Conservation (phyloP, 2,113 vertebrate species). For the Chaenogobius annularis region DNA sequence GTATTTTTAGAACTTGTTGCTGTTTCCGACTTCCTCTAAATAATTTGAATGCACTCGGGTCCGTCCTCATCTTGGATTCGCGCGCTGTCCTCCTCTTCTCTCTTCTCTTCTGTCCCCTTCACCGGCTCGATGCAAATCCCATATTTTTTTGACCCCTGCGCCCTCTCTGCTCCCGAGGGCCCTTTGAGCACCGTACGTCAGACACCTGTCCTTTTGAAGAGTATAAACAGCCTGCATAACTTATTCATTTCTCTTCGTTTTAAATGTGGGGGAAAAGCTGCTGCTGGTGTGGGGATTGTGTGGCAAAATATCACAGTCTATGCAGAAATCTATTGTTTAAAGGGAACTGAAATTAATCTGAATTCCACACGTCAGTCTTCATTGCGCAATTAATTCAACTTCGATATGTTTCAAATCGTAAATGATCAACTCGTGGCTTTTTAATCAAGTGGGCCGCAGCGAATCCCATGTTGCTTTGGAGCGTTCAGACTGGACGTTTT, state of each 20-base stretch:
- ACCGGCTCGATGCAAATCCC: conserved; percentile 50
- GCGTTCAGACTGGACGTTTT: too few species aligned
- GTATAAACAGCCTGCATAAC: conserved; percentile 17
- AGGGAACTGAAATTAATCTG: background rate
- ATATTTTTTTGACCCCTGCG: conserved; percentile 52
- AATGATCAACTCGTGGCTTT: too few species aligned
- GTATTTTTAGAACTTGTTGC: too few species aligned
- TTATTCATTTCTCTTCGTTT: conserved; percentile 15
- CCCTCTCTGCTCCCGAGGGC: conserved; percentile 27
- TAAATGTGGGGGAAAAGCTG: background rate
- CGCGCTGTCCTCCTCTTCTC: conserved; percentile 9
- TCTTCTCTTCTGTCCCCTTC: conserved; percentile 38
- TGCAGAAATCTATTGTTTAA: background rate
- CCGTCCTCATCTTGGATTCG: conserved; percentile 2
- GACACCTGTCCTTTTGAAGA: conserved; percentile 41
- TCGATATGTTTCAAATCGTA: too few species aligned
- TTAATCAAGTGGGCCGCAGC: too few species aligned
- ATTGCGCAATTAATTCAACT: too few species aligned
- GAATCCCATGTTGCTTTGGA: too few species aligned
- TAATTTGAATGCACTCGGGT: background rate
- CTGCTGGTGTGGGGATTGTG: background rate
- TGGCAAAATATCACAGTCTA: background rate
- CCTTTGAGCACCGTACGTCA: conserved; percentile 26
- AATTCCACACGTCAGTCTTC: background rate
- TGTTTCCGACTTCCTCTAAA: background rate